Percentiles rank a stretch among this genome's conserved stretches.
These are phyloP conservation scores for Potorous gilbertii DNA, from an alignment of 2,797 vertebrate species.

Conservation along the genomic window DNA sequence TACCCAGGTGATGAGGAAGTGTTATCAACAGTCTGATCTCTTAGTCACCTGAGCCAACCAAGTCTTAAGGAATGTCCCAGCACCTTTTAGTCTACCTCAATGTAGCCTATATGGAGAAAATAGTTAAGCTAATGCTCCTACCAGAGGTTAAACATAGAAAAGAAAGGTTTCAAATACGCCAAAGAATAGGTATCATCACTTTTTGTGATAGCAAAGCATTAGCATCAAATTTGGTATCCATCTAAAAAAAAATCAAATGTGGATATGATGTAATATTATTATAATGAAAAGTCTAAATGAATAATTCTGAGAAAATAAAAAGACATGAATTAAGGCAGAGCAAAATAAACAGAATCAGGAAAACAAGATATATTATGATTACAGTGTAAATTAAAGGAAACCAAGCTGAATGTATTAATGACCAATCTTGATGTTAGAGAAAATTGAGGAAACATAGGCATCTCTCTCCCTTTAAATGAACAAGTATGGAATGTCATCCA, in stretches of 20 bases:
- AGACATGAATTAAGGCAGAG: background rate
- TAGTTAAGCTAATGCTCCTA: background rate
- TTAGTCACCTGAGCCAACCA: background rate
- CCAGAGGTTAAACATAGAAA: background rate
- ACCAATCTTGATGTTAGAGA: background rate
- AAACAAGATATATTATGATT: background rate
- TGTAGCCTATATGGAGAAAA: background rate
- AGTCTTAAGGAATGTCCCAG: background rate
- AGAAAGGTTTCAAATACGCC: background rate
- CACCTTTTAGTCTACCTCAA: background rate
- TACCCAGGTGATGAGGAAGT: background rate
- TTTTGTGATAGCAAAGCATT: background rate
- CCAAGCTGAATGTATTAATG: background rate
- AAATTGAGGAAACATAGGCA: background rate
- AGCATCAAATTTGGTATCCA: background rate
- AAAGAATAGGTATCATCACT: background rate
- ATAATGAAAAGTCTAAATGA: background rate
- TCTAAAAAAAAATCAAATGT: background rate
- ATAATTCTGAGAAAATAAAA: background rate
- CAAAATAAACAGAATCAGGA: background rate
- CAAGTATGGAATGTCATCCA: background rate
- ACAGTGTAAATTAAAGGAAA: background rate
- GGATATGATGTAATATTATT: background rate
- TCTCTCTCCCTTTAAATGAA: background rate
- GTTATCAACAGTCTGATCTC: background rate